These are phyloP conservation scores for Panthera leo DNA, from an alignment of 2,113 vertebrate genomes.

Conservation along the genomic window DNA sequence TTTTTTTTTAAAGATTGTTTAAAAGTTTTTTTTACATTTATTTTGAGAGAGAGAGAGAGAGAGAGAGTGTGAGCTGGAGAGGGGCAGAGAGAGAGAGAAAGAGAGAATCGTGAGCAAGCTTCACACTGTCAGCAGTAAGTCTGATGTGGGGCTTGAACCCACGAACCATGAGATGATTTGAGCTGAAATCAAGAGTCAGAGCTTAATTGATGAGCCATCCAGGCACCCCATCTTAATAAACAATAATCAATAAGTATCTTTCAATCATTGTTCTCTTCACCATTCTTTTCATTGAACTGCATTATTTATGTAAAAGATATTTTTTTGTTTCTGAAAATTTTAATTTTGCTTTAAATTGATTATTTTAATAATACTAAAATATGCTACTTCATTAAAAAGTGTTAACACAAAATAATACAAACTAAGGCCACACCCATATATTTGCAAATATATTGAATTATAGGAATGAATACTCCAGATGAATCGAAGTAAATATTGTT, in stretches of 20 bases:
- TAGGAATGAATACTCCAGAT: neutral
- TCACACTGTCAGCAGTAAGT: too few relatives aligned
- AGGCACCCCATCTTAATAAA: too few relatives aligned
- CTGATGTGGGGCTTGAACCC: too few relatives aligned
- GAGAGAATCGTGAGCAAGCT: too few relatives aligned
- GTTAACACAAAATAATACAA: neutral
- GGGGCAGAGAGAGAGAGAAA: too few relatives aligned
- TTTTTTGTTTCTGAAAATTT: neutral
- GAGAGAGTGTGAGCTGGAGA: too few relatives aligned
- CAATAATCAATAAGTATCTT: neutral
- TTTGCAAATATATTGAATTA: constrained; percentile 4
- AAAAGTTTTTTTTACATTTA: too few relatives aligned
- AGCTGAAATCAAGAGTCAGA: too few relatives aligned
- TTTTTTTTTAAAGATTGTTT: neutral
- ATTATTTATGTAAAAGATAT: neutral
- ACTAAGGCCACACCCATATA: neutral
- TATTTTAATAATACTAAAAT: neutral
- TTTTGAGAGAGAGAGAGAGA: too few relatives aligned
- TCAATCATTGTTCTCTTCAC: neutral
- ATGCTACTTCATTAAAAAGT: neutral
- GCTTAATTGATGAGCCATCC: too few relatives aligned
- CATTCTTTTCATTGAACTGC: neutral
- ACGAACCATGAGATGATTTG: too few relatives aligned
- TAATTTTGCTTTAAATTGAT: neutral
- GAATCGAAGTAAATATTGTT: constrained; percentile 19